Base-by-base conservation (phyloP, 2,888 invertebrate species). In the Drosophila bunnanda region DNA sequence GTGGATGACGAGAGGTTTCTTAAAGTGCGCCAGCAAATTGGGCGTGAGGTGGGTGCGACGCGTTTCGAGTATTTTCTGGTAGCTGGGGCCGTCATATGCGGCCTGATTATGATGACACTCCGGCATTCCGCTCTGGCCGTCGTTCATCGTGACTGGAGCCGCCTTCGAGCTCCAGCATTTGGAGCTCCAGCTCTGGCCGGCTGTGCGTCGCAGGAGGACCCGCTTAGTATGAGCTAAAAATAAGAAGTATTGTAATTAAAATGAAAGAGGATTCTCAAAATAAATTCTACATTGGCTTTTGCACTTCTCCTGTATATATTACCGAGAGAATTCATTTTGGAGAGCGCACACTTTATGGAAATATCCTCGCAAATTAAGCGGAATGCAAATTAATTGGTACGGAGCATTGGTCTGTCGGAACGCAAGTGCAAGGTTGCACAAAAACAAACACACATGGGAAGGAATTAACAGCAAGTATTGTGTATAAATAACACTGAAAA, bases 1-100 rank as follows among this genome's bases (percentile, higher is more conserved):
- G 89, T 96, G 95, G 1, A 99, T 93, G 9, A 98, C 93, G 44
- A 99, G 87, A 0, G 98, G 98, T 73, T 95, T 95, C 90, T 95
- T 96, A 93, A 97, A 99, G 83, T 95, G 95, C 12, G 96, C 94
- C 52, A 93, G 93, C 56, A 97, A 91, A 48, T 95, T 95, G 10
- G 97, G 96, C 30, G 95, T 95, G 61, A 98, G 92, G 82, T 96
- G 94, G 0, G 93, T 91, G 30, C 94, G 93, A 74, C 96, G 94
- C 15, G 96, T 93, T 56, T 93, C 90, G 59, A 94, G 92, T 2
- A 95, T 94, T 73, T 94, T 92, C 56, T 94, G 94, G 79, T 94
- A 94, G 15, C 93, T 93, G 9, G 94, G 94, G 0, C 96, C 96
- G 94, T 95, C 68, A 60, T 92, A 92, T 4, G 81, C 72, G 4